phyloP scores from a whole-genome alignment of 2,888 invertebrate species.

The Ichneumoninae sp. region DNA sequence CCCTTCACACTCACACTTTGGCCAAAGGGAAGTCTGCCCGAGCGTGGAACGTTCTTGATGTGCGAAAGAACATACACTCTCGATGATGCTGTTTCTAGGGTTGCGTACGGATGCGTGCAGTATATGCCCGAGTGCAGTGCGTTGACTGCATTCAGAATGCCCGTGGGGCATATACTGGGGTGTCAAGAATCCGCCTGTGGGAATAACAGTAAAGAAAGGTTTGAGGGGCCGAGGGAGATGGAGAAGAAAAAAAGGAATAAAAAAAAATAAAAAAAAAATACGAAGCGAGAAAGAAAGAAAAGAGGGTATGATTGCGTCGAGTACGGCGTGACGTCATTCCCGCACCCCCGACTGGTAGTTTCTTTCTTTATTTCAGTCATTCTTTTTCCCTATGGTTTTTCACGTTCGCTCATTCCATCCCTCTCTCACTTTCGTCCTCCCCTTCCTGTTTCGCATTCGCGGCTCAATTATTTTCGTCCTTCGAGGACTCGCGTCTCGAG shows the following conservation, averaged over 20 bases:
- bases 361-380: constrained; percentile 44
- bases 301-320: constrained; percentile 64
- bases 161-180: constrained; percentile 67
- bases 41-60: constrained; percentile 54
- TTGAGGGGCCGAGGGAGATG: constrained; percentile 71
- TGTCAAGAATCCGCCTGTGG: constrained; percentile 73
- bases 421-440: constrained; percentile 19
- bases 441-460: constrained; percentile 61
- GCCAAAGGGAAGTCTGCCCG: constrained; percentile 58
- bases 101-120: constrained; percentile 59
- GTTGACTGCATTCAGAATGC: constrained; percentile 72
- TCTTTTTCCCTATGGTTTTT: constrained; percentile 42
- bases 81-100: constrained; percentile 71
- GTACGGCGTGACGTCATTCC: constrained; percentile 66
- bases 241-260: constrained; percentile 48
- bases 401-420: constrained; percentile 22
- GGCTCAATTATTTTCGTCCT: constrained; percentile 79
- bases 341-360: constrained; percentile 64
- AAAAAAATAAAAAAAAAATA: constrained; percentile 26
- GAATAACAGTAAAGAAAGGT: constrained; percentile 72
- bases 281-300: constrained; percentile 46
- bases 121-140: constrained; percentile 70
- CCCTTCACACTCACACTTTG: constrained; percentile 55
- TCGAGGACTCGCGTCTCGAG: constrained; percentile 67
- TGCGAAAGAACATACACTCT: constrained; percentile 52